Evolutionary conservation across 2,888 invertebrate species (phyloP).

Genomic region (Trilocha varians): DNA sequence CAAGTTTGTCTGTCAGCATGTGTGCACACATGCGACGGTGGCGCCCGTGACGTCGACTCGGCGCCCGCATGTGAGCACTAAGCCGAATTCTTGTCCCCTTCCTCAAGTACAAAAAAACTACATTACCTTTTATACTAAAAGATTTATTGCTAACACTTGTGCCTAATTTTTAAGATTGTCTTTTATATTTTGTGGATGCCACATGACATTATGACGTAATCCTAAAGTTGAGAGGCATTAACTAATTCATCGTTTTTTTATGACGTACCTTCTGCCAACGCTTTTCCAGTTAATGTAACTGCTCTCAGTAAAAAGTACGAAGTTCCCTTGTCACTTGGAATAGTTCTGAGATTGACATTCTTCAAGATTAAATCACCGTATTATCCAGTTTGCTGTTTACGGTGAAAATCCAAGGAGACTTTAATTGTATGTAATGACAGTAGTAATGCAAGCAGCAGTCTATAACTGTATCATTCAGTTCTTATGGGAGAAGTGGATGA

Average conservation of each 20-base stretch:
- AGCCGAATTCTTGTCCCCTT: constrained; percentile 27
- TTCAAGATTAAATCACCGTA: too few species aligned
- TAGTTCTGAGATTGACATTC: too few species aligned
- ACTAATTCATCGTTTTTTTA: not conserved
- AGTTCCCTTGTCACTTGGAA: too few species aligned
- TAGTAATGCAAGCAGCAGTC: too few species aligned
- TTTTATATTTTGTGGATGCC: not conserved
- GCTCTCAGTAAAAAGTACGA: too few species aligned
- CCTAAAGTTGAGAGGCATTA: not conserved
- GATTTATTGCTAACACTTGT: constrained; percentile 19
- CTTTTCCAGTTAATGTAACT: too few species aligned
- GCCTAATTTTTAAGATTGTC: constrained; percentile 4
- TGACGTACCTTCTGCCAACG: too few species aligned
- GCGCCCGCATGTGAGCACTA: constrained; percentile 35
- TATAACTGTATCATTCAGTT: too few species aligned
- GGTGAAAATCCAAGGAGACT: too few species aligned
- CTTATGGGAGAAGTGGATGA: too few species aligned
- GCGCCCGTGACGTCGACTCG: constrained; percentile 29
- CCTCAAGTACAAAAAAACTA: constrained; percentile 9
- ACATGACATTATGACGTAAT: not conserved
- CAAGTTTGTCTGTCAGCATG: constrained; percentile 32
- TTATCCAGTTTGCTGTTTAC: too few species aligned
- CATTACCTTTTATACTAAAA: constrained; percentile 16
- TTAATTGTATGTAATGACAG: too few species aligned
- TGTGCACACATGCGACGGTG: constrained; percentile 44